phyloP scores from a whole-genome alignment of 2,888 invertebrate genomes.

The Cheilosia vulpina region DNA sequence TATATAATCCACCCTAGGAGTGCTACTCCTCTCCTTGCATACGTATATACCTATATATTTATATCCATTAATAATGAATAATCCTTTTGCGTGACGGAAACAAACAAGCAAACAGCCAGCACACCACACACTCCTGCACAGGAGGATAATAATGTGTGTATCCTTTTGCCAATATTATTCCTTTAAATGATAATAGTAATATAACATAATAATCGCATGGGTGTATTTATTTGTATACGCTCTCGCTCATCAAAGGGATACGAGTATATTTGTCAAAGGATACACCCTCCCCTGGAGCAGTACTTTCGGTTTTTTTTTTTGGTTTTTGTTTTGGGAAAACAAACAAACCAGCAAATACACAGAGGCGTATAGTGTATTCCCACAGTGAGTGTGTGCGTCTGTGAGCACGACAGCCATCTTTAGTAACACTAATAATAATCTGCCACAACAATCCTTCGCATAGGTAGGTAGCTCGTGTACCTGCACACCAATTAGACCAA shows the following conservation, averaged over 20 bases:
- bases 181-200: constrained; percentile 47
- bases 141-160: constrained; percentile 17
- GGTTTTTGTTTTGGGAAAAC: too few species aligned
- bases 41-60: constrained; percentile 9
- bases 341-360: too few species aligned
- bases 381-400: too few species aligned
- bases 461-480: too few species aligned
- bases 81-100: constrained; percentile 37
- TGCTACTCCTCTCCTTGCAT: neutral
- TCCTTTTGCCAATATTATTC: constrained; percentile 31
- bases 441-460: too few species aligned
- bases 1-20: constrained; percentile 27
- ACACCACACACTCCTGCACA: neutral
- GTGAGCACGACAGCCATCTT: too few species aligned
- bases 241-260: constrained; percentile 15
- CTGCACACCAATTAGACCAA: too few species aligned
- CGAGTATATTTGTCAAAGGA: neutral
- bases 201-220: constrained; percentile 35
- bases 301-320: too few species aligned
- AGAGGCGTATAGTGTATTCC: too few species aligned
- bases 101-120: neutral
- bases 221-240: constrained; percentile 16
- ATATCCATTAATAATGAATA: constrained; percentile 41
- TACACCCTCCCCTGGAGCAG: neutral
- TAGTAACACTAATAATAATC: too few species aligned